Evolutionary conservation across 1,140 invertebrate species (phyloP), one percentile per base, ranked within the genome.

Genomic region (Hylyphantes graminicola): DNA sequence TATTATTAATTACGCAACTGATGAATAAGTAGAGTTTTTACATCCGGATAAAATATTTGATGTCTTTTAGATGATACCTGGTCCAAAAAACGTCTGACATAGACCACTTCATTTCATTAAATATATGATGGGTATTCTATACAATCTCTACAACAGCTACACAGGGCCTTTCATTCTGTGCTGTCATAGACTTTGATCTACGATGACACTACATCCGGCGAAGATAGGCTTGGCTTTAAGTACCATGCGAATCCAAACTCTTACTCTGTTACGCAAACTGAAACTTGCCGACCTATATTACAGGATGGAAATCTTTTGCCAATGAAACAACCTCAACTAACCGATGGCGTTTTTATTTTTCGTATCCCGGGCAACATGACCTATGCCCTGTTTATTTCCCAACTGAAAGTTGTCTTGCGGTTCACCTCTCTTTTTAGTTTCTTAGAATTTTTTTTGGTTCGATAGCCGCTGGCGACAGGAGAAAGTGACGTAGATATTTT

Each of bases 381-480:
- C 79, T 81, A 35, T 81, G 79, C 72, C 79, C 79, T 73, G 68
- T 73, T 81, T 81, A 81, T 81, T 81, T 81, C 79, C 64, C 68
- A 81, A 81, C 67, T 50, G 55, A 81, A 81, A 81, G 67, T 53
- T 73, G 54, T 72, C 68, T 72, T 63, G 6, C 15, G n/a, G 8
- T 54, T 61, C 21, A 11, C 63, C 19, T 63, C 54, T 50, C 21
- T 65, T 78, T 65, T 78, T 12, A 53, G 12, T 70, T 70, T 15
- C 68, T 70, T 70, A 51, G 68, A 48, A 17, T 53, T 55, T 57
- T 35, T 78, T 35, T 76, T 61, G 57, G 13, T 63, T 76, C 51
- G n/a, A 50, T 80, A 59, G 79, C 79, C 79, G 0, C 21, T 72
- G 57, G 79, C 68, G 68, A 81, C 79, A 73, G 35, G 79, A 17